A percentile compares a stretch with the other conserved stretches of the same genome.
phyloP scores from a whole-genome alignment of 2,797 vertebrate genomes.

The Spondyliosoma cantharus region DNA sequence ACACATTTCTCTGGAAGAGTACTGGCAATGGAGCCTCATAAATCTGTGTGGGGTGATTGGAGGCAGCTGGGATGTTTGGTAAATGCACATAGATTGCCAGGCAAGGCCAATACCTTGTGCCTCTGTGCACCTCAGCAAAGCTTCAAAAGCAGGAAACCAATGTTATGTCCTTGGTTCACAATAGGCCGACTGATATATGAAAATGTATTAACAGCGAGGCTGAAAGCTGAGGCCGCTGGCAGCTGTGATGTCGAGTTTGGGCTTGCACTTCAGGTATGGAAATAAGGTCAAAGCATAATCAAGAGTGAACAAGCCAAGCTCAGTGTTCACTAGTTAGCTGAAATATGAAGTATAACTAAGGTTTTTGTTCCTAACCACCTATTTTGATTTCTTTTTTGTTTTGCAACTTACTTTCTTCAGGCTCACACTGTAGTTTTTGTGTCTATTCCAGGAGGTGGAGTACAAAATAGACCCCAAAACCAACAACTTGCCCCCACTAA shows the following conservation, averaged over 20 bases:
- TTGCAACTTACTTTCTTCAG: not conserved
- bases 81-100: not conserved
- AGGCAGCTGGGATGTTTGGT: constrained; percentile 45
- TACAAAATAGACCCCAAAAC: constrained; percentile 86
- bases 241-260: constrained; percentile 71
- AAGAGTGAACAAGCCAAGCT: constrained; percentile 50
- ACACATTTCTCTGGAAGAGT: constrained; percentile 43
- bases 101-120: constrained; percentile 3
- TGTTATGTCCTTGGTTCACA: not conserved
- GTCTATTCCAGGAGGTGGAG: constrained; percentile 86
- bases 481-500: constrained; percentile 88
- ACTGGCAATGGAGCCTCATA: constrained; percentile 29
- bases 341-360: not conserved
- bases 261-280: constrained; percentile 70
- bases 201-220: not conserved
- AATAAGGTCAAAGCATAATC: constrained; percentile 65
- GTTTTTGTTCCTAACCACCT: not conserved
- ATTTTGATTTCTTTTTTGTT: not conserved
- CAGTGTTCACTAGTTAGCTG: constrained; percentile 18
- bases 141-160: not conserved
- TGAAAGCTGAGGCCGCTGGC: constrained; percentile 54
- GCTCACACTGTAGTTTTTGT: not conserved
- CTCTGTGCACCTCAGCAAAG: not conserved
- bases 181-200: not conserved
- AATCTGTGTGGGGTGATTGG: constrained; percentile 32